A percentile compares a stretch with the other conserved stretches of the same genome.
These are phyloP conservation scores for Panopea generosa DNA, from an alignment of 2,888 invertebrate species.

Conservation along the genomic window DNA sequence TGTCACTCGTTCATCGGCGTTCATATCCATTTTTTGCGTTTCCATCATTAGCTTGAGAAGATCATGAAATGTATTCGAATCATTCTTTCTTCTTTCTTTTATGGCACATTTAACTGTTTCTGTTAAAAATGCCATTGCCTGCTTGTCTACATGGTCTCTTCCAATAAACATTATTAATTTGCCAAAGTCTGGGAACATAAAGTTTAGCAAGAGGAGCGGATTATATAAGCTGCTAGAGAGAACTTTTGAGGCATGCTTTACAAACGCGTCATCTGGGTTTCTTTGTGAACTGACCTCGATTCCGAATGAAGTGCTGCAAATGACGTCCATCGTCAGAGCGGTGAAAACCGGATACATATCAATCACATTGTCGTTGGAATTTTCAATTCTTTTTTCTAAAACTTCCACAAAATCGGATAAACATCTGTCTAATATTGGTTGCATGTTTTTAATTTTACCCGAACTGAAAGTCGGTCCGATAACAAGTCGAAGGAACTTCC, in stretches of 20 bases:
- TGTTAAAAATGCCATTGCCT: conserved; percentile 36
- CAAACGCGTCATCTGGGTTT: conserved; percentile 59
- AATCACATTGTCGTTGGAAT: conserved; percentile 19
- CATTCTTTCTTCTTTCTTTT: conserved; percentile 21
- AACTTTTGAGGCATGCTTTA: conserved; percentile 52
- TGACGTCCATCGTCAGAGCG: conserved; percentile 47
- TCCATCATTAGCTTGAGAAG: conserved; percentile 47
- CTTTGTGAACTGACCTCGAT: conserved; percentile 62
- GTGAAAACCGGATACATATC: conserved; percentile 44
- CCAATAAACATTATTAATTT: conserved; percentile 21
- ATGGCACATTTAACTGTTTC: conserved; percentile 44
- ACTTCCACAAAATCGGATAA: conserved; percentile 42
- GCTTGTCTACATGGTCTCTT: conserved; percentile 25
- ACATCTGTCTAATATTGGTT: conserved; percentile 41
- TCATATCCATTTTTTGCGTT: neutral
- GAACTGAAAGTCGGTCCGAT: conserved; percentile 56
- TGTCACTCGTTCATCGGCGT: neutral
- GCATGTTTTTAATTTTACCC: conserved; percentile 52
- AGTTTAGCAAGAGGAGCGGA: conserved; percentile 30
- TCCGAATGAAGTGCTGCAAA: conserved; percentile 66
- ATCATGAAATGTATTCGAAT: conserved; percentile 22
- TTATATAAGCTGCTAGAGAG: conserved; percentile 15
- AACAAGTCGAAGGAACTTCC: conserved; percentile 56
- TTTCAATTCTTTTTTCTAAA: conserved; percentile 17
- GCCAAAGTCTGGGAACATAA: conserved; percentile 45